Percentiles rank a stretch among this genome's conserved stretches.
These are phyloP conservation scores for Trichopoda pennipes DNA, from an alignment of 2,888 invertebrate genomes.

Conservation along the genomic window DNA sequence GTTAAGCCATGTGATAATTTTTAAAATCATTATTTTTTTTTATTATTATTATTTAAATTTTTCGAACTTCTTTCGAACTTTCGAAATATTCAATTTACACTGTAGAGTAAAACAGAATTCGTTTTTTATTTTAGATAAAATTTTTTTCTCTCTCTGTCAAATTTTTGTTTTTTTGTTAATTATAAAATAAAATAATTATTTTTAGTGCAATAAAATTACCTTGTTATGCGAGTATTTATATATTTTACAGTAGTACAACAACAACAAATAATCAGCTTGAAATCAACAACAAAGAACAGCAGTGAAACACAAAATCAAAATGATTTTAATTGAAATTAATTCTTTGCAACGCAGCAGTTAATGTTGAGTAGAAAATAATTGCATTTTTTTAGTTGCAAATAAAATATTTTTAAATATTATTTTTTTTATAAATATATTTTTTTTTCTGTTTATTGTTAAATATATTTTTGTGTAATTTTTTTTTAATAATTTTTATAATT, in stretches of 20 bases:
- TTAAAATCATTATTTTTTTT: too few species aligned
- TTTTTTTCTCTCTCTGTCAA: neutral
- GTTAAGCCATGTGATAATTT: too few species aligned
- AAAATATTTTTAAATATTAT: constrained; percentile 28
- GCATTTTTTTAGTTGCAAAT: constrained; percentile 7
- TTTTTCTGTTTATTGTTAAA: constrained; percentile 34
- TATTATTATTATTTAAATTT: too few species aligned
- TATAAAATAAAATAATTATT: constrained; percentile 42
- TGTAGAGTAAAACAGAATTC: constrained; percentile 3
- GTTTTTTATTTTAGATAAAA: neutral
- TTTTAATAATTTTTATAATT: constrained; percentile 14
- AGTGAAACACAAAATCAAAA: neutral
- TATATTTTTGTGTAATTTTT: constrained; percentile 18
- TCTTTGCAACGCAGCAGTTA: constrained; percentile 24
- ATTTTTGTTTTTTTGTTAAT: neutral
- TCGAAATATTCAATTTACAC: neutral
- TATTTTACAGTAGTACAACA: constrained; percentile 4
- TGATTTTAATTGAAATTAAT: constrained; percentile 34
- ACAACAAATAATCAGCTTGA: constrained; percentile 2
- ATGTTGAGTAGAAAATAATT: constrained; percentile 38
- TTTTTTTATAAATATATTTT: constrained; percentile 11
- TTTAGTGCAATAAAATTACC: constrained; percentile 56
- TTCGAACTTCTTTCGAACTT: too few species aligned
- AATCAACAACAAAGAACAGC: constrained; percentile 31
- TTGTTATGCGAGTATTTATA: constrained; percentile 26